Evolutionary conservation across 2,797 vertebrate genomes (phyloP).

Genomic region (Danio tinwini): DNA sequence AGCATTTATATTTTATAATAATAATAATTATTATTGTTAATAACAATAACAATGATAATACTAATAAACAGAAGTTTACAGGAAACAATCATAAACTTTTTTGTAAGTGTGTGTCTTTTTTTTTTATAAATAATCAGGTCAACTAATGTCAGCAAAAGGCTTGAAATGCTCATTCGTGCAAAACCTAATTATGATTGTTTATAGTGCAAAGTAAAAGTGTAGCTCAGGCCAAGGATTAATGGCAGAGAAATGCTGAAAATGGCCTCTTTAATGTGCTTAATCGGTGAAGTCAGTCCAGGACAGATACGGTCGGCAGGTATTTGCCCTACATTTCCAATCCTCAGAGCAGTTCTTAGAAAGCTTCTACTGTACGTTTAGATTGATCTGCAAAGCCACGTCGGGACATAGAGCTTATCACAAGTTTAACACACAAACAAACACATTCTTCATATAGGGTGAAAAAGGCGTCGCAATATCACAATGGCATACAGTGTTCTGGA

Average conservation of each 20-base stretch:
- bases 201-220: not conserved
- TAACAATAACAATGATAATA: too few species aligned
- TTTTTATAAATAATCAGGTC: too few species aligned
- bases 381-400: not conserved
- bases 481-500: slow-evolving; percentile 12
- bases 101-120: too few species aligned
- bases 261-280: not conserved
- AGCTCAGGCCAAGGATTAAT: not conserved
- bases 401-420: not conserved
- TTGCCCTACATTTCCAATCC: not conserved
- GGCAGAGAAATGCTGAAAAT: too few species aligned
- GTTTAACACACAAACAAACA: not conserved
- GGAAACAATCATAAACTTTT: too few species aligned
- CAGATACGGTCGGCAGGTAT: not conserved
- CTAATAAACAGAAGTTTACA: too few species aligned
- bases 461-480: not conserved
- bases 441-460: not conserved
- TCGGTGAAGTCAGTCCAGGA: not conserved
- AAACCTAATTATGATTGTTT: not conserved
- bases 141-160: too few species aligned
- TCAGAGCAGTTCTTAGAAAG: not conserved
- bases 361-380: not conserved
- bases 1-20: too few species aligned
- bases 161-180: not conserved
- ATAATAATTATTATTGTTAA: too few species aligned